Evolutionary conservation across 1,140 invertebrate genomes (phyloP).

Genomic region (Hyphantria cunea): DNA sequence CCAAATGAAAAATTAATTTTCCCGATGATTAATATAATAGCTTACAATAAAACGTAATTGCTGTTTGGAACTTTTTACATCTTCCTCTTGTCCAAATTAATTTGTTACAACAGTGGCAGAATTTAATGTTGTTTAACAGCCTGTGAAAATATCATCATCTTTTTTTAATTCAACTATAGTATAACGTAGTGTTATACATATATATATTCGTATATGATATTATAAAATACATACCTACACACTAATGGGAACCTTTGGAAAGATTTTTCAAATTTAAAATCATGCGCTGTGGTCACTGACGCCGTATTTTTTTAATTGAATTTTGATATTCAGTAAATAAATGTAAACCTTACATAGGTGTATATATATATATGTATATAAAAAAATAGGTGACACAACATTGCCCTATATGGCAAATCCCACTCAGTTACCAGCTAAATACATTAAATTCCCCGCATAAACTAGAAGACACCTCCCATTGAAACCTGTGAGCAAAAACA

Average conservation of each 20-base stretch:
- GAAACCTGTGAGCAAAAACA: constrained; percentile 58
- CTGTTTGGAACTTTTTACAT: constrained; percentile 80
- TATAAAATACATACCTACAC: too few species aligned
- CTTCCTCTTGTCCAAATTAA: constrained; percentile 79
- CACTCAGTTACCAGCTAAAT: constrained; percentile 18
- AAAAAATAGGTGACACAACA: too few species aligned
- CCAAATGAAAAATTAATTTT: constrained; percentile 81
- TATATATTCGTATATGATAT: too few species aligned
- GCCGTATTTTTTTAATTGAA: too few species aligned
- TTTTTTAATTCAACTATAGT: constrained; percentile 13
- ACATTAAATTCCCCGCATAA: constrained; percentile 35
- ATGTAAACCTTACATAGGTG: too few species aligned
- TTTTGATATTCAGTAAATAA: too few species aligned
- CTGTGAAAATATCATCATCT: constrained; percentile 5
- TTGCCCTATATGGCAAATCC: too few species aligned
- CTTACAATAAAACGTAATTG: constrained; percentile 77
- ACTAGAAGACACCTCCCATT: constrained; percentile 39
- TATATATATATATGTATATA: too few species aligned
- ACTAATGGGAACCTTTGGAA: too few species aligned
- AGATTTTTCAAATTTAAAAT: too few species aligned
- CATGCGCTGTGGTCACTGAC: too few species aligned
- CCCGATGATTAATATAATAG: constrained; percentile 80
- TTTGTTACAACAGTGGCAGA: constrained; percentile 57
- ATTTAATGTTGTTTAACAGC: constrained; percentile 19
- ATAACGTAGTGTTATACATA: too few species aligned